Percentiles rank a stretch among this genome's conserved stretches.
phyloP scores from a whole-genome alignment of 2,113 vertebrate species.

The Podiceps cristatus region DNA sequence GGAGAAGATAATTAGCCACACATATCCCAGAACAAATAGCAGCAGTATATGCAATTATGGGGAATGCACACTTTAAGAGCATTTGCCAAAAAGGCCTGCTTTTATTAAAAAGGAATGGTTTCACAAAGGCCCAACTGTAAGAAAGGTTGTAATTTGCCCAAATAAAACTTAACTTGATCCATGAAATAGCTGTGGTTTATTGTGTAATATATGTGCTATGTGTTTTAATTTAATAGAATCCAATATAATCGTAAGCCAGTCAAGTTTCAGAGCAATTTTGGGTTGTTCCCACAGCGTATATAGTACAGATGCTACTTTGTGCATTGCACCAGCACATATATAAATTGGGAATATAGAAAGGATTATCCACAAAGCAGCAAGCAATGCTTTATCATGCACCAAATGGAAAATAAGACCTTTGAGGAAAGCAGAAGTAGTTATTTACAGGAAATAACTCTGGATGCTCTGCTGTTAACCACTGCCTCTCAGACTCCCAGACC shows the following conservation, averaged over 20 bases:
- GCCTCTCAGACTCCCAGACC: rapidly evolving
- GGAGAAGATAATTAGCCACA: slow-evolving; percentile 37
- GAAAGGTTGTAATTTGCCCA: slow-evolving; percentile 87
- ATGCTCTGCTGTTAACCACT: neutral
- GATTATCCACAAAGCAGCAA: slow-evolving; percentile 61
- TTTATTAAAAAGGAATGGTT: slow-evolving; percentile 87
- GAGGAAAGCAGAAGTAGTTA: neutral
- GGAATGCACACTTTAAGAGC: slow-evolving; percentile 67
- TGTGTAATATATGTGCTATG: slow-evolving; percentile 88
- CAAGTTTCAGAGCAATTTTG: slow-evolving; percentile 78
- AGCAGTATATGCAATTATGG: slow-evolving; percentile 13
- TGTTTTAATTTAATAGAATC: slow-evolving; percentile 86
- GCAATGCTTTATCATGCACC: neutral
- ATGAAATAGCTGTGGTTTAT: slow-evolving; percentile 89
- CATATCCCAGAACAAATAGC: slow-evolving; percentile 12
- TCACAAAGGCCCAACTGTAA: slow-evolving; percentile 85
- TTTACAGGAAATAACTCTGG: neutral
- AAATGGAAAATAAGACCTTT: neutral
- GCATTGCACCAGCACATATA: neutral
- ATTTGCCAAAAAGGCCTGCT: slow-evolving; percentile 81
- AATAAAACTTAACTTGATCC: slow-evolving; percentile 91
- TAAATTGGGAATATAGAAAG: neutral
- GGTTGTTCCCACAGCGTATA: slow-evolving; percentile 76
- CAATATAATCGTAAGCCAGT: slow-evolving; percentile 85
- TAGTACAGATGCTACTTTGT: slow-evolving; percentile 59